phyloP scores from a whole-genome alignment of 2,888 invertebrate genomes.

The Hirtodrosophila duncani region DNA sequence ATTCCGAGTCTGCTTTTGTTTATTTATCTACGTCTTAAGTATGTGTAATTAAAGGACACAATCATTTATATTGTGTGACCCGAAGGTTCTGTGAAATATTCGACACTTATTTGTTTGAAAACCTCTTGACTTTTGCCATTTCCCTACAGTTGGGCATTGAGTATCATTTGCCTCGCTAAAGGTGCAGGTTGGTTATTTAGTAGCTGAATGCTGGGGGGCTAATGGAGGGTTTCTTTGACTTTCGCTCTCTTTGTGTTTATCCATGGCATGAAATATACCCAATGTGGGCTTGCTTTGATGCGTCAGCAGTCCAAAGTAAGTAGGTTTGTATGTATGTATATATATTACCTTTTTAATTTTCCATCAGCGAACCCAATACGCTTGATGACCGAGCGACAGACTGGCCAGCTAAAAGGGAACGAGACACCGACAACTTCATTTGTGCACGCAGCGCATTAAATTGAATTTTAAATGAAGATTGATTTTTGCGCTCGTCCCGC shows the following conservation, averaged over 20 bases:
- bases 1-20: too few species aligned
- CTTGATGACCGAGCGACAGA: slow-evolving; percentile 32
- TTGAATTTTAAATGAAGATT: slow-evolving; percentile 72
- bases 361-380: slow-evolving; percentile 25
- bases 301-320: slow-evolving; percentile 18
- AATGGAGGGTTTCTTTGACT: too few species aligned
- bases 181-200: too few species aligned
- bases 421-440: slow-evolving; percentile 21
- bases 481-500: slow-evolving; percentile 49
- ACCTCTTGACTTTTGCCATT: background rate
- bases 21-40: too few species aligned
- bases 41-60: background rate
- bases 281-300: slow-evolving; percentile 29
- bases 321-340: slow-evolving; percentile 10
- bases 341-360: slow-evolving; percentile 20
- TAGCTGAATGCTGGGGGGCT: too few species aligned
- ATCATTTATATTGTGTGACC: background rate
- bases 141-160: background rate
- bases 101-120: background rate
- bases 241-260: too few species aligned
- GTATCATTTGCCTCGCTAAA: background rate
- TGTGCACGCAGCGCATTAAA: slow-evolving; percentile 51
- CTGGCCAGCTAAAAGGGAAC: slow-evolving; percentile 1
- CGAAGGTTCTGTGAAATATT: background rate
- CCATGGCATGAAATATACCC: slow-evolving; percentile 28